Conservation (phyloP, 2,113 vertebrate genomes). For the Typhlomys cinereus region DNA sequence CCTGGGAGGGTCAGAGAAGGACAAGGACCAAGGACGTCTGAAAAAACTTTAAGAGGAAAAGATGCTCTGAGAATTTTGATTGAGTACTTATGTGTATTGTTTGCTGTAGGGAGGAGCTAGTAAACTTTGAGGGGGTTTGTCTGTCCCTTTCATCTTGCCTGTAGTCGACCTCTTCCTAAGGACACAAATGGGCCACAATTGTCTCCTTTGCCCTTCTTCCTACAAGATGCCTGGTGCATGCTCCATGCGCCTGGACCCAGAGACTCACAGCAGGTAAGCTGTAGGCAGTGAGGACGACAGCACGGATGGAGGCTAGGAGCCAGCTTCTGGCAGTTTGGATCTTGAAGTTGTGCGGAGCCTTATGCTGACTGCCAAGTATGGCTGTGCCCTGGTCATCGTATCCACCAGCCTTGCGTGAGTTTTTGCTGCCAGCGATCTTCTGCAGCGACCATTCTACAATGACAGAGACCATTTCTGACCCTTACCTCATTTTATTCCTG, state of each 20-base stretch:
- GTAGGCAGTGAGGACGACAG: no score
- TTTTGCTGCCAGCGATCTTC: not conserved
- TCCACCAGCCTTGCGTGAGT: not conserved
- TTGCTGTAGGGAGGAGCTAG: not conserved
- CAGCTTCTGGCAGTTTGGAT: not conserved
- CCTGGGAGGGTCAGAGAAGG: not conserved
- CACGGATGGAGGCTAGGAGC: no score
- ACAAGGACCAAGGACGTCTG: no score
- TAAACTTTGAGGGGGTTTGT: accelerated
- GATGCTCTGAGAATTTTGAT: no score
- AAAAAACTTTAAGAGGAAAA: not conserved
- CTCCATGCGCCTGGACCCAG: not conserved
- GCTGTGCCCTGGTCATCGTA: not conserved
- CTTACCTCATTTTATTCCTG: not conserved
- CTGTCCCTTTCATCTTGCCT: not conserved
- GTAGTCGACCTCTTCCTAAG: not conserved
- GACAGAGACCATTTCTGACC: not conserved
- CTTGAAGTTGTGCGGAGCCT: not conserved
- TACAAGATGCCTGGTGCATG: not conserved
- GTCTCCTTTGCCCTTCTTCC: not conserved
- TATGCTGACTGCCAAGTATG: not conserved
- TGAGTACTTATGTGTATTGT: not conserved
- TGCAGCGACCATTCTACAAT: no score
- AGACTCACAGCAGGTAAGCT: not conserved
- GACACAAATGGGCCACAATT: no score